Percentiles rank a stretch among this genome's conserved stretches.
Conservation (phyloP, 2,888 invertebrate species). For the Nephrotoma flavescens region DNA sequence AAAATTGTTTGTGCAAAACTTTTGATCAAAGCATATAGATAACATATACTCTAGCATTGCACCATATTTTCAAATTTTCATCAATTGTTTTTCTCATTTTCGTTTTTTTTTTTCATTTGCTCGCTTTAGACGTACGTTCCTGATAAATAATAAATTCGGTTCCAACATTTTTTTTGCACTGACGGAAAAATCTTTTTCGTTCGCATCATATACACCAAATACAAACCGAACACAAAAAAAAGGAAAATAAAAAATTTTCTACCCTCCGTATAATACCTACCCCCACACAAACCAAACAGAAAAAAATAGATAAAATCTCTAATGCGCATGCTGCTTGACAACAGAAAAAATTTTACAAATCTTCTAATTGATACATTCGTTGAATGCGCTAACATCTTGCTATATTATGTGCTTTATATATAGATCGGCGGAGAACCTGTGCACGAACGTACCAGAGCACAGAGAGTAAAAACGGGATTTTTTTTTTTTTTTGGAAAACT, state of each 20-base stretch:
- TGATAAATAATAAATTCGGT: not conserved
- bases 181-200: not conserved
- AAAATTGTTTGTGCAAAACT: not conserved
- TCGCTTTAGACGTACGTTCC: not conserved
- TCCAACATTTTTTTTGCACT: not conserved
- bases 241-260: not conserved
- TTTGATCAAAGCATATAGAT: not conserved
- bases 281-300: not conserved
- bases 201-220: not conserved
- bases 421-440: not conserved
- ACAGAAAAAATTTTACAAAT: not conserved
- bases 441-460: not conserved
- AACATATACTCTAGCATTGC: not conserved
- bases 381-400: constrained; percentile 3
- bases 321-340: constrained; percentile 1
- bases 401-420: not conserved
- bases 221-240: not conserved
- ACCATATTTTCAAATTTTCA: not conserved
- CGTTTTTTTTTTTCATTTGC: not conserved
- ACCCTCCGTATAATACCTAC: not conserved
- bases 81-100: not conserved
- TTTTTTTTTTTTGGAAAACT: not conserved
- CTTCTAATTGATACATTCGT: constrained; percentile 3
- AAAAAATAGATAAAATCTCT: constrained; percentile 1
- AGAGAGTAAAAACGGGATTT: not conserved